These are phyloP conservation scores for Plagodis pulveraria DNA, from an alignment of 2,888 invertebrate genomes.

Conservation along the genomic window DNA sequence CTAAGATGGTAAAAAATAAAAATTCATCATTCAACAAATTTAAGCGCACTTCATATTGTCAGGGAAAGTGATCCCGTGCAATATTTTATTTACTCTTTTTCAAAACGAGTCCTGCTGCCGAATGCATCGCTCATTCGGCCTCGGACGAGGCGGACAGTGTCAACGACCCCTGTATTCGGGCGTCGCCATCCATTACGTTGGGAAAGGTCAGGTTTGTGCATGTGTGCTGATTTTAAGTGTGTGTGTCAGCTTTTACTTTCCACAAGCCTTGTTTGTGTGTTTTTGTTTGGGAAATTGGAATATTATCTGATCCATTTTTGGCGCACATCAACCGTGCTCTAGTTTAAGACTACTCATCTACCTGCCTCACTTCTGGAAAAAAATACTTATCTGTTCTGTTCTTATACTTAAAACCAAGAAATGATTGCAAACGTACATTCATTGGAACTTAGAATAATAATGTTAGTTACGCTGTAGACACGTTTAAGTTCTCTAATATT, in stretches of 20 bases:
- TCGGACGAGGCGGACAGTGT: constrained; percentile 61
- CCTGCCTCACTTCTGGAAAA: no score
- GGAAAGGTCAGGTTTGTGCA: constrained; percentile 78
- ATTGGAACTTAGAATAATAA: no score
- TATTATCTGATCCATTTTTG: constrained; percentile 41
- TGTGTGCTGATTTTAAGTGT: constrained; percentile 52
- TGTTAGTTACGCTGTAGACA: no score
- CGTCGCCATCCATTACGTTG: constrained; percentile 72
- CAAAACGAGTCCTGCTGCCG: constrained; percentile 67
- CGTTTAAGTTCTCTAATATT: no score
- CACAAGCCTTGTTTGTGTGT: constrained; percentile 44
- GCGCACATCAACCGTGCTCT: constrained; percentile 2
- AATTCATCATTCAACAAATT: constrained; percentile 6
- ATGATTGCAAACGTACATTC: no score
- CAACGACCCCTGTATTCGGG: constrained; percentile 76
- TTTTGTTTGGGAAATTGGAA: constrained; percentile 43
- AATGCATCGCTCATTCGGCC: constrained; percentile 71
- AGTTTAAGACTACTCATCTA: no score
- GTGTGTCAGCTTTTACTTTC: constrained; percentile 74
- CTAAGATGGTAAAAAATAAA: no score
- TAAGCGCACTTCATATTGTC: constrained; percentile 18
- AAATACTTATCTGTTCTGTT: no score
- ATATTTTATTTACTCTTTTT: constrained; percentile 53
- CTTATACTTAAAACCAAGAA: no score
- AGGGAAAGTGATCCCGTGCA: constrained; percentile 36